Conservation (phyloP, 2,797 vertebrate species). For the Dromococcyx pavoninus region DNA sequence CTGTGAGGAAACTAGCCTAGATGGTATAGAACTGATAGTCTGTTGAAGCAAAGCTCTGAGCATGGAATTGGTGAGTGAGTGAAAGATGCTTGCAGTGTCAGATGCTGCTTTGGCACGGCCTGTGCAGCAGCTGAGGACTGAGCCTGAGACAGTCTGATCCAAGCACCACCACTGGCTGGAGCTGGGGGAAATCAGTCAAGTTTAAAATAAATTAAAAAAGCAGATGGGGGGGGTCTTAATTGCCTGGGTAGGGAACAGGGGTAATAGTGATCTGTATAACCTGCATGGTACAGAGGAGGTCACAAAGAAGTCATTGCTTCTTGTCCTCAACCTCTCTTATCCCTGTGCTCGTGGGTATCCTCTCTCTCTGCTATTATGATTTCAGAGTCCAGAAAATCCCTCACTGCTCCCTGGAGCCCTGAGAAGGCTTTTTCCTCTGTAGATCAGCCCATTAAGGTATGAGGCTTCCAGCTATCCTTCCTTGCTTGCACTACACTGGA, state of each 20-base stretch:
- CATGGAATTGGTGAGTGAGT: not conserved
- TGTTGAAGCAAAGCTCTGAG: not conserved
- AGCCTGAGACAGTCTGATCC: not conserved
- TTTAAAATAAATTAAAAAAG: not conserved
- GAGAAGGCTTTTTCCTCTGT: not conserved
- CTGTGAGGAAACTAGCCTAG: not conserved
- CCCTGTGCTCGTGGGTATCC: not conserved
- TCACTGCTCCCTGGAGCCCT: not conserved
- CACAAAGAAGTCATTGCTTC: not conserved
- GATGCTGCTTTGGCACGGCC: not conserved
- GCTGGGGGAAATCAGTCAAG: not conserved
- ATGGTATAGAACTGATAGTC: not conserved
- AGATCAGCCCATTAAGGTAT: constrained; percentile 1
- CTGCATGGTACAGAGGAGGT: not conserved
- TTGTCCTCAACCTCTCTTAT: not conserved
- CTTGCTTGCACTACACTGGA: not conserved
- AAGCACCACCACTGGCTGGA: not conserved
- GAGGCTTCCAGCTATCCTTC: not conserved
- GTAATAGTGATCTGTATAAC: not conserved
- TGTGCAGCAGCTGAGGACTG: not conserved
- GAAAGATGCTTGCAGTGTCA: not conserved
- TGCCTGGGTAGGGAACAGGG: not conserved
- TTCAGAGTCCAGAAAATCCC: not conserved
- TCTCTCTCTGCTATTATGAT: not conserved
- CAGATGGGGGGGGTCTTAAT: not conserved